Conservation (phyloP, 2,797 vertebrate genomes). For the Silurus aristotelis region DNA sequence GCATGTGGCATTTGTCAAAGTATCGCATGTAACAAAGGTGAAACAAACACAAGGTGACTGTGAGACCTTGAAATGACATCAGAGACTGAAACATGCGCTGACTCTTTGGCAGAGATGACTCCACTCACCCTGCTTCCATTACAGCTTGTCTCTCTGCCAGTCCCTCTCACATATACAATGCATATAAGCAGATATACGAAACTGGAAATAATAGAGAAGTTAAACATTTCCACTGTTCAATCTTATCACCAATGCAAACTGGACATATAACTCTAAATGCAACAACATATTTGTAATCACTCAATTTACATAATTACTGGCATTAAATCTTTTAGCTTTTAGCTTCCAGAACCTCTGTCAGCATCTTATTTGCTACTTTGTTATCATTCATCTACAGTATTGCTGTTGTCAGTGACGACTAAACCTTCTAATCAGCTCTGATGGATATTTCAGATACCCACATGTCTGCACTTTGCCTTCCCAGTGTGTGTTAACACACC, state of each 20-base stretch:
- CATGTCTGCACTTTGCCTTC: conserved; percentile 15
- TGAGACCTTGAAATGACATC: conserved; percentile 71
- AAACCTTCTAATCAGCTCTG: neutral
- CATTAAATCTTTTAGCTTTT: conserved; percentile 18
- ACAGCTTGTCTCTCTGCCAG: conserved; percentile 69
- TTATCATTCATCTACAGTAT: neutral
- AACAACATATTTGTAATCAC: conserved; percentile 26
- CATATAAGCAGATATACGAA: neutral
- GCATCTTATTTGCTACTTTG: conserved; percentile 8
- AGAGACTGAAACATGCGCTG: conserved; percentile 58
- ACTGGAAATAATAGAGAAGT: neutral
- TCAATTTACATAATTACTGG: conserved; percentile 19
- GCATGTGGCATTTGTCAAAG: conserved; percentile 56
- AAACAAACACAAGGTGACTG: conserved; percentile 65
- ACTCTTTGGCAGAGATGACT: conserved; percentile 64
- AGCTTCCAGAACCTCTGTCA: conserved; percentile 4
- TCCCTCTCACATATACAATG: conserved; percentile 60
- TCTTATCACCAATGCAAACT: neutral
- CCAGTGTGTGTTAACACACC: conserved; percentile 32
- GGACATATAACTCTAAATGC: neutral
- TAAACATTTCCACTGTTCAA: neutral
- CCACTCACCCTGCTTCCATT: conserved; percentile 68
- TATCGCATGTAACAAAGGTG: conserved; percentile 64
- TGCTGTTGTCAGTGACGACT: neutral
- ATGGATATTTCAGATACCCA: conserved; percentile 24